phyloP scores from a whole-genome alignment of 2,113 vertebrate genomes.

The Lanius ludovicianus region DNA sequence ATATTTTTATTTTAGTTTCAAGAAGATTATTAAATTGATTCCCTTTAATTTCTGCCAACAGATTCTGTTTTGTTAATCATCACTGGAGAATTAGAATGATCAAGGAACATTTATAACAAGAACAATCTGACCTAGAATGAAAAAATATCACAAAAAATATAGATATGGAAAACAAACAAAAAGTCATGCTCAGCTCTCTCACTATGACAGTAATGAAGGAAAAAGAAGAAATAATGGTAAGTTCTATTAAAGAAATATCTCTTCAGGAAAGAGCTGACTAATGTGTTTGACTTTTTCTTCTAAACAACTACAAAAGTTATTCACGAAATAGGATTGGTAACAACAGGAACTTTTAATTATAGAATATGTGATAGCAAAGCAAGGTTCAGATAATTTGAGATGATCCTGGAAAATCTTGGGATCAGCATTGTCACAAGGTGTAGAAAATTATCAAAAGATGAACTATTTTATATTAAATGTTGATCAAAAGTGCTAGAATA shows the following conservation, averaged over 20 bases:
- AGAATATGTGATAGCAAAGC: neutral
- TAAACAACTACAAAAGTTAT: neutral
- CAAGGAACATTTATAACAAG: neutral
- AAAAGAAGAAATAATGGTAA: neutral
- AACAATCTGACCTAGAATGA: neutral
- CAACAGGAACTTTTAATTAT: neutral
- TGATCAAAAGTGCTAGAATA: neutral
- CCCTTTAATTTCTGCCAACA: neutral
- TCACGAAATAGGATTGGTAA: neutral
- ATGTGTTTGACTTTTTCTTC: neutral
- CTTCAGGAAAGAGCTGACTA: neutral
- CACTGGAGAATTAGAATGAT: neutral
- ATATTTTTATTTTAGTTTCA: neutral
- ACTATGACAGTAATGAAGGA: neutral
- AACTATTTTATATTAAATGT: neutral
- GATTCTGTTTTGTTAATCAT: neutral
- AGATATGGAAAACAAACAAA: neutral
- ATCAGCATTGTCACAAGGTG: neutral
- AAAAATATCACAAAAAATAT: neutral
- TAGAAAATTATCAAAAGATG: neutral
- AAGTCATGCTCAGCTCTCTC: neutral
- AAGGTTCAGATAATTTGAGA: neutral
- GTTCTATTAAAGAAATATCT: neutral
- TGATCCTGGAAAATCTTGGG: neutral
- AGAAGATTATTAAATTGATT: neutral